Evolutionary conservation across 2,797 vertebrate genomes (phyloP), one percentile per base, ranked within the genome.

Genomic region (Apogon talboti): DNA sequence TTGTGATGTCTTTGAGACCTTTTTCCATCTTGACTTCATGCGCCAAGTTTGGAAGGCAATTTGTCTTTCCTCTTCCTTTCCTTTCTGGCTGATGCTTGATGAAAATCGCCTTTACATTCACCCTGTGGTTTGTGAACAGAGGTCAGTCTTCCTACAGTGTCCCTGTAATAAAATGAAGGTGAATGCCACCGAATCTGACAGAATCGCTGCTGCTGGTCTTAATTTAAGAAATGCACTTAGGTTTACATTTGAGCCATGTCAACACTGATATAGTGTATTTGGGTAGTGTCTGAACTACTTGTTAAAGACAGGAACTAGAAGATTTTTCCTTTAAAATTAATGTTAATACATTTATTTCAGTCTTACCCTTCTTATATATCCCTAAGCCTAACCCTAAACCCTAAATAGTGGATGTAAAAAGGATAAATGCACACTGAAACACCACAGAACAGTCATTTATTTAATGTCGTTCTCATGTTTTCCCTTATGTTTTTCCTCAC

Each of bases 121-220:
- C 44, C 73, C 16, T 53, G 42, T 66, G 18, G 41, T 74, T 69
- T 68, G 51, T 73, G 66, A 67, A 21, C 52, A 41, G 30, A 68
- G 8, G 18, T 62, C 24, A 65, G 38, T 38, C 18, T 54, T 43
- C 21, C 63, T 43, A 10, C 16, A 11, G 18, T 67, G 68, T 74
- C 49, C 48, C 43, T 57, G 35, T 51, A 24, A 7, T 15, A 41
- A 6, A 37, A 37, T 56, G 15, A 41, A 63, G 42, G 44, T 77
- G 51, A 82, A 57, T 21, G 5, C 7, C 37, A 47, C 15, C 6
- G 16, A 45, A 45, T 18, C 3, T 46, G 8, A 46, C 7, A 58
- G 11, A 55, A 51, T 44, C 7, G 33, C 11, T 51, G 7, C n/a
- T 43, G 35, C 7, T 38, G 40, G 7, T n/a, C 21, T 60, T 49